Percentiles rank a stretch among this genome's conserved stretches.
phyloP scores from a whole-genome alignment of 2,797 vertebrate genomes.

The Hippopotamyrus pictus region DNA sequence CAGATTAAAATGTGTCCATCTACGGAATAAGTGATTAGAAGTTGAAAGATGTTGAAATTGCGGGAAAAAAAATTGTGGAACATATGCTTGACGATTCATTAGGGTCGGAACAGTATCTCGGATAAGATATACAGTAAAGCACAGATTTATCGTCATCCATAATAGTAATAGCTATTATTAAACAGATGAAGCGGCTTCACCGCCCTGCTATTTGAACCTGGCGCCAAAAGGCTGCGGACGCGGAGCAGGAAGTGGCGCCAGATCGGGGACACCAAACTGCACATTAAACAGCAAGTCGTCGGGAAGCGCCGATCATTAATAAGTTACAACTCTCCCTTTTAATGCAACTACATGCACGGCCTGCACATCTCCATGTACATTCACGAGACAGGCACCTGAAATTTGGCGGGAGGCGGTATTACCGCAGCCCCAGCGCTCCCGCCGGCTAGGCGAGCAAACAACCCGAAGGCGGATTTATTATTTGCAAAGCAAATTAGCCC shows the following conservation, averaged over 20 bases:
- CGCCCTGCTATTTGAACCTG: not conserved
- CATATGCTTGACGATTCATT: not conserved
- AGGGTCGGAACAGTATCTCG: not conserved
- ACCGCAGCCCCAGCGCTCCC: not conserved
- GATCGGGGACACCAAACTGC: not conserved
- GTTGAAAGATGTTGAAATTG: not conserved
- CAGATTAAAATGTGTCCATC: not conserved
- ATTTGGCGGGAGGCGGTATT: not conserved
- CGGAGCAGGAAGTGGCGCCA: not conserved
- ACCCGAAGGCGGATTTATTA: not conserved
- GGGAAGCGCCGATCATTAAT: not conserved
- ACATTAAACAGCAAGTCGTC: not conserved
- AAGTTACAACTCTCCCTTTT: not conserved
- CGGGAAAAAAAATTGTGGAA: not conserved
- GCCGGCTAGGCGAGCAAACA: not conserved
- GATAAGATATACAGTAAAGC: not conserved
- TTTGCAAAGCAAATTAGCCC: not conserved
- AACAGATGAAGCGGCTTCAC: not conserved
- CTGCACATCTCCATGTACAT: not conserved
- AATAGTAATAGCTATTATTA: not conserved
- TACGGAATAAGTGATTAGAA: not conserved
- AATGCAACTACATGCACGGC: not conserved
- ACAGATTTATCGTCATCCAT: not conserved
- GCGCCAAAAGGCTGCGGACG: constrained; percentile 11
- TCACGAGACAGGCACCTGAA: too few species aligned